A percentile compares a stretch with the other conserved stretches of the same genome.
These are phyloP conservation scores for Aptenodytes forsteri DNA, from an alignment of 2,113 vertebrate genomes.

Conservation along the genomic window DNA sequence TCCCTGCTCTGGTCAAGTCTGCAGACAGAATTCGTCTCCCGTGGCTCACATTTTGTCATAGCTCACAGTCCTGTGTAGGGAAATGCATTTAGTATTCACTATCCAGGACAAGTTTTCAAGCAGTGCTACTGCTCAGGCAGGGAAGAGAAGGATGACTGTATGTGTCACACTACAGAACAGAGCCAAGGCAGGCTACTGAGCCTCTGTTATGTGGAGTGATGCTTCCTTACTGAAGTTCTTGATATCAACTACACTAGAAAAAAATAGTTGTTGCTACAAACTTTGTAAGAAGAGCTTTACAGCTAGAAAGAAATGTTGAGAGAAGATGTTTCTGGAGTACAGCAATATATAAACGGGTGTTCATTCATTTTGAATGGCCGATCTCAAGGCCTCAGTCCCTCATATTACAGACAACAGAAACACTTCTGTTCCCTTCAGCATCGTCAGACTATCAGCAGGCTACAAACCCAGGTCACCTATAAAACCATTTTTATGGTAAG, in stretches of 20 bases:
- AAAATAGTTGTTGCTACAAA: background rate
- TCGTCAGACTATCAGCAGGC: background rate
- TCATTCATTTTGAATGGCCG: background rate
- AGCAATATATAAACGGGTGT: background rate
- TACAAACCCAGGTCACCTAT: background rate
- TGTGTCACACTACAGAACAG: background rate
- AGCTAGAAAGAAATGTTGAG: background rate
- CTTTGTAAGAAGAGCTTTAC: background rate
- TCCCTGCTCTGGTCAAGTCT: background rate
- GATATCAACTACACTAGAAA: background rate
- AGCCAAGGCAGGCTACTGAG: background rate
- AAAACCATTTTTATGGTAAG: background rate
- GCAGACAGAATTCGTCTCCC: background rate
- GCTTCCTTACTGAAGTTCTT: background rate
- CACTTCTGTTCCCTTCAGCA: background rate
- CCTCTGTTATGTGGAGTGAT: accelerated
- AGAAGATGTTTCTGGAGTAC: background rate
- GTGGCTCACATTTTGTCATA: accelerated
- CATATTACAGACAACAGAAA: background rate
- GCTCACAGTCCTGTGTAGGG: background rate
- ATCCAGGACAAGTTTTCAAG: background rate
- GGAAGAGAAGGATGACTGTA: background rate
- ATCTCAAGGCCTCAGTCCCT: background rate
- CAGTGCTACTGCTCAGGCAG: background rate
- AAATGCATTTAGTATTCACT: background rate